Evolutionary conservation across 2,113 vertebrate species (phyloP).

Genomic region (Indicator indicator): DNA sequence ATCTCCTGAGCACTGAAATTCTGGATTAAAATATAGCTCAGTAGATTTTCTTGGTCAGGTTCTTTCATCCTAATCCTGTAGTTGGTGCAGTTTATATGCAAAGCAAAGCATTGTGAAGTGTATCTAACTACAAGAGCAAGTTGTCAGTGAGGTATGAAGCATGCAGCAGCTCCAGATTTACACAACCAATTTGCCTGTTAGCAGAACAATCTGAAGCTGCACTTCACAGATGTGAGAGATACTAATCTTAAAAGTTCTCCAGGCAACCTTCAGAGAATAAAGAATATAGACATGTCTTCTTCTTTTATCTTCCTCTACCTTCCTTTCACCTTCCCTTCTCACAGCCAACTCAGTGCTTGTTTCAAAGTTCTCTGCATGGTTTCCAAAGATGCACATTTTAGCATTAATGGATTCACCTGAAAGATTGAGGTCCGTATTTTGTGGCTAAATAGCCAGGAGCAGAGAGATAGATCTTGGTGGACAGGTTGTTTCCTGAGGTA

Average conservation of each 20-base stretch:
- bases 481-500: too few species aligned
- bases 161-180: background rate
- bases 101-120: background rate
- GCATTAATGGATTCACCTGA: background rate
- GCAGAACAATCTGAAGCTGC: background rate
- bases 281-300: background rate
- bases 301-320: background rate
- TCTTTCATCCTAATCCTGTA: background rate
- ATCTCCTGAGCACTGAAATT: background rate
- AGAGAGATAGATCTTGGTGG: too few species aligned
- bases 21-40: background rate
- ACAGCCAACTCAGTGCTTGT: background rate
- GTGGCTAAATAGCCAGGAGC: too few species aligned
- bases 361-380: background rate
- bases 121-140: background rate
- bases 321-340: background rate
- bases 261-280: background rate
- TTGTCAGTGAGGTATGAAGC: background rate
- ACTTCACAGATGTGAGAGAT: background rate
- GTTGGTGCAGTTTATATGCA: background rate
- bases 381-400: background rate
- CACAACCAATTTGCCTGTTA: background rate
- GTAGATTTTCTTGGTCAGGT: background rate
- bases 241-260: background rate
- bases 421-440: too few species aligned